A percentile compares a stretch with the other conserved stretches of the same genome.
These are phyloP conservation scores for Colletes gigas DNA, from an alignment of 1,140 invertebrate species.

Conservation along the genomic window DNA sequence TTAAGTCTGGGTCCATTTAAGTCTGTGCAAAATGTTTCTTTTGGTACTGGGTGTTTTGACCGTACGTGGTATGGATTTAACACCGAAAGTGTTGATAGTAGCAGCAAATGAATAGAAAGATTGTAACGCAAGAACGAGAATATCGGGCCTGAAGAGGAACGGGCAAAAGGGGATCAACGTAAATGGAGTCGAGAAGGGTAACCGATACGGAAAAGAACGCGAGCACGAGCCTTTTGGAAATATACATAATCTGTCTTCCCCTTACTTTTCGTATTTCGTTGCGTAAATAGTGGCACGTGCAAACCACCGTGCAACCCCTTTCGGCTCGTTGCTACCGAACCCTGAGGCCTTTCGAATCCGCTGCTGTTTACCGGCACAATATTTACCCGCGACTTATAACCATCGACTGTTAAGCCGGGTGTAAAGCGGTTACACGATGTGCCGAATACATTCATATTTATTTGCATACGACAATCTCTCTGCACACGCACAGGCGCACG, in stretches of 20 bases:
- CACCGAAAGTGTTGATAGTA: no score
- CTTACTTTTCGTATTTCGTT: slow-evolving; percentile 58
- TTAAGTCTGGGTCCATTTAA: no score
- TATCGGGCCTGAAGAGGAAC: background rate
- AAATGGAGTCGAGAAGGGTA: slow-evolving; percentile 40
- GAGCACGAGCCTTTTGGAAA: slow-evolving; percentile 49
- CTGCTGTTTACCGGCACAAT: slow-evolving; percentile 76
- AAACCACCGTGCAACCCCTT: slow-evolving; percentile 70
- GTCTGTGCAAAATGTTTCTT: no score
- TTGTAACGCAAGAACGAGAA: no score
- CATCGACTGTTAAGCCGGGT: slow-evolving; percentile 77
- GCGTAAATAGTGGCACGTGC: slow-evolving; percentile 72
- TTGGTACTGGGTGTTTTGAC: no score
- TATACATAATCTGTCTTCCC: slow-evolving; percentile 48
- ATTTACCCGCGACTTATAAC: slow-evolving; percentile 78
- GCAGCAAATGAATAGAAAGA: no score
- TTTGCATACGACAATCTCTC: slow-evolving; percentile 36
- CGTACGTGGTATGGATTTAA: no score
- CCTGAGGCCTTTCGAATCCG: slow-evolving; percentile 64
- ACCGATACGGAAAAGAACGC: slow-evolving; percentile 45
- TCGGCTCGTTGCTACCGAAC: slow-evolving; percentile 55
- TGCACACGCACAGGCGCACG: slow-evolving; percentile 13
- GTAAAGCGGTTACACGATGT: slow-evolving; percentile 73
- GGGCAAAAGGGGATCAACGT: slow-evolving; percentile 3
- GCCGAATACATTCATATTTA: slow-evolving; percentile 49